phyloP scores from a whole-genome alignment of 2,797 vertebrate species.

The Tachyglossus aculeatus region DNA sequence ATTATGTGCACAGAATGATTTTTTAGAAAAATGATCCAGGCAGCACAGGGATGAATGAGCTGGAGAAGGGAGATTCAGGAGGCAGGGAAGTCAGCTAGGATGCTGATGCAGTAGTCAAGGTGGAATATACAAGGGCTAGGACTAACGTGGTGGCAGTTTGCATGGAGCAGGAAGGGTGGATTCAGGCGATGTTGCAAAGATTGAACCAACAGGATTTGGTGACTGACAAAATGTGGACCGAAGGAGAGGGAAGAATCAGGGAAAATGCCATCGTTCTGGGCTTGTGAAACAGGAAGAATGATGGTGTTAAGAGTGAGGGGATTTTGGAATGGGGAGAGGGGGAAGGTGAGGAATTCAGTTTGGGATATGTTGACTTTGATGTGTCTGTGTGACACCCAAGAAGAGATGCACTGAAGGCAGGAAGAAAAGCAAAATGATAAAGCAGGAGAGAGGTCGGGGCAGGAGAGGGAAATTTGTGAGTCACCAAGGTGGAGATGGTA shows the following conservation, averaged over 20 bases:
- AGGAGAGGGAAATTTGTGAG: neutral
- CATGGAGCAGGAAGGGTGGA: too few relatives aligned
- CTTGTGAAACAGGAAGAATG: neutral
- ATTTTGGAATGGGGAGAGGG: neutral
- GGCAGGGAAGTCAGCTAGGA: neutral
- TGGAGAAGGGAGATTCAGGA: neutral
- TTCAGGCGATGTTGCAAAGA: too few relatives aligned
- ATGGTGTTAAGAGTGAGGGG: neutral
- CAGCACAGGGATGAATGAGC: neutral
- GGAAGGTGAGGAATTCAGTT: neutral
- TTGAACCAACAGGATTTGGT: neutral
- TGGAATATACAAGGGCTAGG: neutral
- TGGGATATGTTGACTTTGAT: neutral
- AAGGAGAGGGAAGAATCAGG: neutral
- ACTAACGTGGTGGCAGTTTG: neutral
- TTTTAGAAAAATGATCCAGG: too few relatives aligned
- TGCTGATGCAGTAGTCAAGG: neutral
- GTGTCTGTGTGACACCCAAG: neutral
- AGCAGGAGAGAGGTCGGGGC: neutral
- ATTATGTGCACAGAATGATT: too few relatives aligned
- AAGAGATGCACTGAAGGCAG: neutral
- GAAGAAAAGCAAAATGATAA: neutral
- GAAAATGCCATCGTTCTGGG: neutral
- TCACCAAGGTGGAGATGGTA: neutral
- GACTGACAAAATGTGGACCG: neutral